phyloP scores from a whole-genome alignment of 2,797 vertebrate species.

The Tauraco hartlaubi region DNA sequence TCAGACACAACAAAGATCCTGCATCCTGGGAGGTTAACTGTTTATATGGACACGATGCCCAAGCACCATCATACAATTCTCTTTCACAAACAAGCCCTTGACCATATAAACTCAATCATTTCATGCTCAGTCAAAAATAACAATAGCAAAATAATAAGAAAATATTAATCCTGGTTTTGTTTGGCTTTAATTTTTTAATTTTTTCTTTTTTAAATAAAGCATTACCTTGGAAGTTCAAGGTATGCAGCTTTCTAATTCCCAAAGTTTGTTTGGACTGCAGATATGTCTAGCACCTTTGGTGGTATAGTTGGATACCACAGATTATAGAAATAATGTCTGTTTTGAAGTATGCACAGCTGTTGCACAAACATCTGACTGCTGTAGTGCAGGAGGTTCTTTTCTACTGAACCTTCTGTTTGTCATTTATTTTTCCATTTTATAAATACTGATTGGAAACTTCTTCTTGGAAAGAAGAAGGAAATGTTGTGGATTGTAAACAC shows the following conservation, averaged over 20 bases:
- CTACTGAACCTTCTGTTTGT: slow-evolving; percentile 70
- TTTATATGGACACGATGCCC: slow-evolving; percentile 65
- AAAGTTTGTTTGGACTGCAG: slow-evolving; percentile 21
- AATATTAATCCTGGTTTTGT: neutral
- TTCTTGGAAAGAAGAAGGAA: slow-evolving; percentile 73
- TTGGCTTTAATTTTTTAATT: neutral
- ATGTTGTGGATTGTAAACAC: slow-evolving; percentile 74
- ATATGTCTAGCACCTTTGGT: slow-evolving; percentile 34
- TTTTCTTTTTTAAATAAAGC: neutral
- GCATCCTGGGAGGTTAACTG: slow-evolving; percentile 80
- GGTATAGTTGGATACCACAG: neutral
- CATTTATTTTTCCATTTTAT: slow-evolving; percentile 78
- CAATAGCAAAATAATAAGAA: neutral
- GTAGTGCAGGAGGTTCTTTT: slow-evolving; percentile 42
- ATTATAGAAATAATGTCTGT: neutral
- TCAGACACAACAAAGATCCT: slow-evolving; percentile 82
- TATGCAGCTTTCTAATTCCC: slow-evolving; percentile 10
- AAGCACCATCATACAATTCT: slow-evolving; percentile 42
- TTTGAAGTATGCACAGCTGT: neutral
- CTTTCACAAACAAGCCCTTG: slow-evolving; percentile 64
- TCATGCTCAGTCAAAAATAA: slow-evolving; percentile 59
- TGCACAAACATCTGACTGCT: slow-evolving; percentile 50
- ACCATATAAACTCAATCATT: slow-evolving; percentile 60
- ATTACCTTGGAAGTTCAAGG: neutral
- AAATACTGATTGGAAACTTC: slow-evolving; percentile 75